Evolutionary conservation across 1,140 invertebrate species (phyloP).

Genomic region (Aradophagus sp.): DNA sequence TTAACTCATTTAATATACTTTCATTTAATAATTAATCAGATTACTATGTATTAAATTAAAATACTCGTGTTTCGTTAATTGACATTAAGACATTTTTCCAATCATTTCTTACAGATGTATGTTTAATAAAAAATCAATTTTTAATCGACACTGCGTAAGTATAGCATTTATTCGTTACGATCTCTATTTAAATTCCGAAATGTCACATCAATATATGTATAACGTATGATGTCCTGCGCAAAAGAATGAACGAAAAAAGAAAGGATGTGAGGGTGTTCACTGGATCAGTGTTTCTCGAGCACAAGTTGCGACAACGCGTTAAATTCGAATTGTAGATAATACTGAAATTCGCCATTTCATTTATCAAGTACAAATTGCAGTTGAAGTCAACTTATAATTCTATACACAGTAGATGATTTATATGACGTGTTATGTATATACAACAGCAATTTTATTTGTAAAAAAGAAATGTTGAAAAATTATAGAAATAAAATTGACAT

Average conservation of each 20-base stretch:
- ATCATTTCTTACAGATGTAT: neutral
- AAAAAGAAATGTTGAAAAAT: constrained; percentile 19
- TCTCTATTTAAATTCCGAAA: constrained; percentile 54
- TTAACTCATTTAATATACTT: no score
- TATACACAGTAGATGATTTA: constrained; percentile 37
- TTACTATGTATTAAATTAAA: no score
- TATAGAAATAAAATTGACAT: constrained; percentile 28
- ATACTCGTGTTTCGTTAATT: no score
- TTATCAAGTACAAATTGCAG: constrained; percentile 31
- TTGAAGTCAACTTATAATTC: constrained; percentile 21
- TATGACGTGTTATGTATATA: constrained; percentile 41
- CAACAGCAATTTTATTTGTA: constrained; percentile 37
- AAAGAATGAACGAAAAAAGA: constrained; percentile 46
- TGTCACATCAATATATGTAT: constrained; percentile 54
- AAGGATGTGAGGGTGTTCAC: constrained; percentile 39
- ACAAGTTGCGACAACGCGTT: constrained; percentile 35
- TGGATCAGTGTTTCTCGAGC: constrained; percentile 68
- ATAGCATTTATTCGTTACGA: constrained; percentile 56
- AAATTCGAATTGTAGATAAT: constrained; percentile 43
- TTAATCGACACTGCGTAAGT: constrained; percentile 36
- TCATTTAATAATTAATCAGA: no score
- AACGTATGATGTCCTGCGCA: constrained; percentile 41
- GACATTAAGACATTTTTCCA: no score
- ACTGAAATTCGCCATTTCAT: constrained; percentile 25
- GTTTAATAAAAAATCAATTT: constrained; percentile 19